A percentile compares a stretch with the other conserved stretches of the same genome.
phyloP scores from a whole-genome alignment of 1,140 invertebrate species.

The Mactra quadrangularis region DNA sequence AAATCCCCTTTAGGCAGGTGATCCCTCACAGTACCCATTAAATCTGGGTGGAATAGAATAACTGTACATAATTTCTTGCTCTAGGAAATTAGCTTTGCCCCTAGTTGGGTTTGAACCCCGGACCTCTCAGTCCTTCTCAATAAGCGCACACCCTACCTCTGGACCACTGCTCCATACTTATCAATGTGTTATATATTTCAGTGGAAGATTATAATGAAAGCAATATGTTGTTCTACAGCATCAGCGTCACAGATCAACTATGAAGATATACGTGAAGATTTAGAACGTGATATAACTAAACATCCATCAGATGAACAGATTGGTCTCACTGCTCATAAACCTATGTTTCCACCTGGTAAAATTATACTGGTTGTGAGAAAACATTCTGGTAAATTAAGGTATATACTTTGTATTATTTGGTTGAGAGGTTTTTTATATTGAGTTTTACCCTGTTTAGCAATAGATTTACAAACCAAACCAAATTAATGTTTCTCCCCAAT shows the following conservation, averaged over 20 bases:
- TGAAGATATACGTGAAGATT: slow-evolving; percentile 84
- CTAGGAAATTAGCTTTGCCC: no score
- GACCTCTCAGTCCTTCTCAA: no score
- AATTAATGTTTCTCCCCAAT: no score
- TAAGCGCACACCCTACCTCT: no score
- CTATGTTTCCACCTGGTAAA: slow-evolving; percentile 93
- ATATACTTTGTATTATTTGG: slow-evolving; percentile 73
- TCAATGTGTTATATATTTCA: no score
- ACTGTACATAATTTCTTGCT: no score
- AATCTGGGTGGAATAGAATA: no score
- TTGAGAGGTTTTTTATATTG: background rate
- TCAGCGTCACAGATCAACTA: slow-evolving; percentile 84
- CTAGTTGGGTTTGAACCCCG: no score
- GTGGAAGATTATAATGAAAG: slow-evolving; percentile 95
- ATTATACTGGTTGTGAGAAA: slow-evolving; percentile 96
- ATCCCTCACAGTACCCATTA: no score
- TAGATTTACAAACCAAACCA: no score
- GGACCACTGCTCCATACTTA: no score
- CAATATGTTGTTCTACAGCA: slow-evolving; percentile 90
- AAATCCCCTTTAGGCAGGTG: no score
- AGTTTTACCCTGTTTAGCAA: background rate
- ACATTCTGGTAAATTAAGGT: slow-evolving; percentile 93
- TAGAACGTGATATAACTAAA: slow-evolving; percentile 85
- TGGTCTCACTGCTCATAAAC: slow-evolving; percentile 88
- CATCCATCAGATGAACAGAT: slow-evolving; percentile 84